phyloP scores from a whole-genome alignment of 2,888 invertebrate species.

The Diarsia dahlii region DNA sequence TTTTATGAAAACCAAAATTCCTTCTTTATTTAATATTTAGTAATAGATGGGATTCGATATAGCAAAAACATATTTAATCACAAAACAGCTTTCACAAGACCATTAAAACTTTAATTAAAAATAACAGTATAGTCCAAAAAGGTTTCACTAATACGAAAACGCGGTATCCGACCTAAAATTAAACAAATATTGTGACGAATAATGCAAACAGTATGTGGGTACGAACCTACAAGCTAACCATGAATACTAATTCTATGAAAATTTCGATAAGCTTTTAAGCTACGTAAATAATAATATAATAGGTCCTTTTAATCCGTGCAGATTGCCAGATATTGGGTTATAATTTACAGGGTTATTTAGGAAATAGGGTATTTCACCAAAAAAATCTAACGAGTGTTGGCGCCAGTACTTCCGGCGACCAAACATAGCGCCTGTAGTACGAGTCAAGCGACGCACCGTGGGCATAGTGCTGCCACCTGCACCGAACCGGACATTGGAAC shows the following conservation, averaged over 20 bases:
- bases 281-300: constrained; percentile 17
- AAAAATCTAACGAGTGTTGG: no score
- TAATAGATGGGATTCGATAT: neutral
- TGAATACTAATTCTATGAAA: constrained; percentile 52
- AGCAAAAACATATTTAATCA: neutral
- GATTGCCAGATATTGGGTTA: constrained; percentile 7
- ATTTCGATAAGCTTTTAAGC: constrained; percentile 49
- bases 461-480: no score
- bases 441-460: no score
- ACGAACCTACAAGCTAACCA: constrained; percentile 29
- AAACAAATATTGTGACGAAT: constrained; percentile 64
- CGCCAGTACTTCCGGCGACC: no score
- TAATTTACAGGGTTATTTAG: constrained; percentile 13
- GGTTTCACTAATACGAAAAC: constrained; percentile 40
- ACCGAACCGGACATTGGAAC: no score
- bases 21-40: neutral
- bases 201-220: constrained; percentile 56
- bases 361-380: no score
- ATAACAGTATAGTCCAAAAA: constrained; percentile 18
- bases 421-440: no score
- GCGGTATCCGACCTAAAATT: constrained; percentile 53
- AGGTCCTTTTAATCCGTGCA: constrained; percentile 27
- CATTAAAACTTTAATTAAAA: constrained; percentile 40
- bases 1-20: neutral
- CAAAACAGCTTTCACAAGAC: neutral